Evolutionary conservation across 2,797 vertebrate species (phyloP).

Genomic region (Discoglossus pictus): DNA sequence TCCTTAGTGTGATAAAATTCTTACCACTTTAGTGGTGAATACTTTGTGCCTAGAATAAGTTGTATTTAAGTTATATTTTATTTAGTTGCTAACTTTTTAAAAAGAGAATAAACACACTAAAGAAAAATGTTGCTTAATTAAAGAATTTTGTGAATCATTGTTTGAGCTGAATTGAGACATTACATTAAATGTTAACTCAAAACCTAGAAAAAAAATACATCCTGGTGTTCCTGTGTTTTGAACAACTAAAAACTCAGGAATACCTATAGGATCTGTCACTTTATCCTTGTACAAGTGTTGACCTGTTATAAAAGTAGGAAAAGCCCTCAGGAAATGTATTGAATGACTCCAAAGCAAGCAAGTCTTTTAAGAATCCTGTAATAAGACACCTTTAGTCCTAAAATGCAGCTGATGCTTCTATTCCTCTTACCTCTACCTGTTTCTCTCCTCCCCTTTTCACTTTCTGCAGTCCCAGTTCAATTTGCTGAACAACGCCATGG

Average conservation of each 20-base stretch:
- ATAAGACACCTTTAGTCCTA: constrained; percentile 75
- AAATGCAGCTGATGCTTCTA: constrained; percentile 64
- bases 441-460: constrained; percentile 70
- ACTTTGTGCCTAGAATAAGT: too few relatives aligned
- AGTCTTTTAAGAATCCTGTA: constrained; percentile 78
- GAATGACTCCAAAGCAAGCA: constrained; percentile 56
- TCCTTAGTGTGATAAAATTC: too few relatives aligned
- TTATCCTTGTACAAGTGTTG: constrained; percentile 56
- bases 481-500: constrained; percentile 98
- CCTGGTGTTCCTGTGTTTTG: constrained; percentile 30
- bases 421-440: constrained; percentile 74
- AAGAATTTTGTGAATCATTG: too few relatives aligned
- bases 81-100: too few relatives aligned
- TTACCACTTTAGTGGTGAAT: too few relatives aligned
- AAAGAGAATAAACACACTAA: too few relatives aligned
- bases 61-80: too few relatives aligned
- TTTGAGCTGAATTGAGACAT: too few relatives aligned
- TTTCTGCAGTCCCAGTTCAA: constrained; percentile 94
- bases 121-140: too few relatives aligned
- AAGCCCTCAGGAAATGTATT: constrained; percentile 51
- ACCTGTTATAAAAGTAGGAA: constrained; percentile 58
- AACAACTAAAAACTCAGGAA: constrained; percentile 19
- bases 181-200: too few relatives aligned
- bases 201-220: neutral
- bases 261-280: constrained; percentile 39